A percentile compares a stretch with the other conserved stretches of the same genome.
These are phyloP conservation scores for Cataglyphis livida DNA, from an alignment of 2,888 invertebrate genomes.

Conservation along the genomic window DNA sequence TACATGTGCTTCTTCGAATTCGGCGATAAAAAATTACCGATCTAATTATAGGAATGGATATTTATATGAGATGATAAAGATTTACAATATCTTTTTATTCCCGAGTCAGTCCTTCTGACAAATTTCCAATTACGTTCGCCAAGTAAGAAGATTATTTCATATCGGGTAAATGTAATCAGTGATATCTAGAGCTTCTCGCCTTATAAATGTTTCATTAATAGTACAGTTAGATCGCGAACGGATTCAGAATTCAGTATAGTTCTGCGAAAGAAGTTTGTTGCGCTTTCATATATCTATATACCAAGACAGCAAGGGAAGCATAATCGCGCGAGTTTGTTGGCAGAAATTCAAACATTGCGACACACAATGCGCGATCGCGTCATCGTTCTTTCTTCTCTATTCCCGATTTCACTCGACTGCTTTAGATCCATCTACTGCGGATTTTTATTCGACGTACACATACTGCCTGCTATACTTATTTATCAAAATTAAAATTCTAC, in stretches of 20 bases:
- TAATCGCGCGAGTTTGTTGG: conserved; percentile 76
- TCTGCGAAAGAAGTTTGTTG: conserved; percentile 10
- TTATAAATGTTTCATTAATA: conserved; percentile 33
- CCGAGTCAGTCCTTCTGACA: conserved; percentile 3
- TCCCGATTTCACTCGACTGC: conserved; percentile 45
- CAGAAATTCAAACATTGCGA: conserved; percentile 79
- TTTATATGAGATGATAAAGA: conserved; percentile 30
- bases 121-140: conserved; percentile 28
- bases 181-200: background rate
- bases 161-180: background rate
- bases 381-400: conserved; percentile 44
- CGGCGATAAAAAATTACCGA: conserved; percentile 19
- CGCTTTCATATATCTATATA: conserved; percentile 13
- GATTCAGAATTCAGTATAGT: background rate
- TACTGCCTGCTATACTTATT: background rate
- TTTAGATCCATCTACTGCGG: conserved; percentile 38
- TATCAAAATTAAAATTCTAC: conserved; percentile 5
- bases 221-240: background rate
- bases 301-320: conserved; percentile 55
- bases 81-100: conserved; percentile 15
- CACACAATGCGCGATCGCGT: conserved; percentile 63
- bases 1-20: conserved; percentile 29
- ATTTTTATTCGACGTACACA: conserved; percentile 43
- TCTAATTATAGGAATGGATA: conserved; percentile 26
- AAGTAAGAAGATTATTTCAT: conserved; percentile 25